These are phyloP conservation scores for Anguilla megastoma DNA, from an alignment of 2,797 vertebrate genomes.

Conservation along the genomic window DNA sequence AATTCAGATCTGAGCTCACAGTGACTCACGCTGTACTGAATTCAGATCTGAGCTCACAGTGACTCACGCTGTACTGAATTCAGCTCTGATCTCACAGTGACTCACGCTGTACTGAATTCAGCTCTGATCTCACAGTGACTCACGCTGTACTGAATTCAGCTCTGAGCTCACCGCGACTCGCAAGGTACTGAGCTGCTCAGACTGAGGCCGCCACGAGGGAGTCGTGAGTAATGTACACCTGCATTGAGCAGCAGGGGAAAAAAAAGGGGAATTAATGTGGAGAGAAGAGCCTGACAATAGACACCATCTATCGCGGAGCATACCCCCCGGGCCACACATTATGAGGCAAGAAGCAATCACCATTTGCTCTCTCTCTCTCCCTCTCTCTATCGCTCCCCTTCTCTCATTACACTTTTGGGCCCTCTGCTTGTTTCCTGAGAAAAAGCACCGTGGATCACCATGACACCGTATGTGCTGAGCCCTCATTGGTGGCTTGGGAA, in stretches of 20 bases:
- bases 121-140: background rate
- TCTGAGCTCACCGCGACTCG: background rate
- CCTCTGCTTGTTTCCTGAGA: background rate
- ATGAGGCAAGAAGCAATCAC: constrained; percentile 71
- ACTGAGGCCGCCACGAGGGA: background rate
- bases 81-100: background rate
- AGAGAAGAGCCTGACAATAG: constrained; percentile 56
- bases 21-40: background rate
- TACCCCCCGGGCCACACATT: constrained; percentile 69
- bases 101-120: background rate
- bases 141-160: background rate
- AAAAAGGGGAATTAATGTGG: constrained; percentile 45
- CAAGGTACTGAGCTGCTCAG: too few species aligned
- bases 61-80: background rate
- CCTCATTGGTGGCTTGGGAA: background rate
- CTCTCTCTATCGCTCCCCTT: constrained; percentile 26
- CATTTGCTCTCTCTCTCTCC: constrained; percentile 62
- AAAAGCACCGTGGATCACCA: background rate
- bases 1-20: background rate
- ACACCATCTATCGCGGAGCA: constrained; percentile 56
- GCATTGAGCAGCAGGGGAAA: constrained; percentile 13
- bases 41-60: background rate
- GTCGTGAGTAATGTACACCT: constrained; percentile 21
- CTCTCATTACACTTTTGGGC: constrained; percentile 23
- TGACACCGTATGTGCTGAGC: background rate